A percentile compares a stretch with the other conserved stretches of the same genome.
Conservation (phyloP, 2,888 invertebrate genomes). For the Linyphia triangularis region DNA sequence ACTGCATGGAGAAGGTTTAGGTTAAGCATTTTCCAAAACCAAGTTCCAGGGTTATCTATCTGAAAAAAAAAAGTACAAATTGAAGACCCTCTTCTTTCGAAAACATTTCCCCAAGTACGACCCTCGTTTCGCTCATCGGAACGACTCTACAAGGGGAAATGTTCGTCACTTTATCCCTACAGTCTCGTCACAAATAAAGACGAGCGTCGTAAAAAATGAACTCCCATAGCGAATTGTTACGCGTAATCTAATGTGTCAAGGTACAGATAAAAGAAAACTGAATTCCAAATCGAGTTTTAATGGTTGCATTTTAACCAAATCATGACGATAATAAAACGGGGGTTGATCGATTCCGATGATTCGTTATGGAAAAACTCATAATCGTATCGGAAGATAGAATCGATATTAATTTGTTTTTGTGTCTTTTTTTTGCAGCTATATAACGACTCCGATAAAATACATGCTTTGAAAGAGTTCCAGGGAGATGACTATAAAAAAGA, state of each 20-base stretch:
- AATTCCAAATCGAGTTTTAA: conserved; percentile 48
- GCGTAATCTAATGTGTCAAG: conserved; percentile 6
- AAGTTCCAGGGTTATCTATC: no score
- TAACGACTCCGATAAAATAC: not conserved
- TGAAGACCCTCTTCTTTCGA: not conserved
- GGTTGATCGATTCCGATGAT: not conserved
- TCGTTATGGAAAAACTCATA: not conserved
- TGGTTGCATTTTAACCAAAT: conserved; percentile 40
- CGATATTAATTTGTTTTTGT: not conserved
- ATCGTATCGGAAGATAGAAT: conserved; percentile 4
- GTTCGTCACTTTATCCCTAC: conserved; percentile 1
- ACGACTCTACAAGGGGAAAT: not conserved
- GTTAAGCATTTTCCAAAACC: no score
- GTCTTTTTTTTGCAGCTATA: not conserved
- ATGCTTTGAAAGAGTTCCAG: not conserved
- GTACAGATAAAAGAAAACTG: not conserved
- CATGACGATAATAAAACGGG: conserved; percentile 11
- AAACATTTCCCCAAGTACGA: conserved; percentile 24
- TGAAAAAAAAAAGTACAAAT: not conserved
- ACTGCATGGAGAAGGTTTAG: no score
- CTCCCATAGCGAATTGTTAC: not conserved
- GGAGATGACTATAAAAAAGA: not conserved
- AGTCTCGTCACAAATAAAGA: conserved; percentile 28
- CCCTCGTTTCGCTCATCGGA: not conserved
- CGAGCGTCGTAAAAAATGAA: conserved; percentile 1